phyloP scores from a whole-genome alignment of 2,888 invertebrate genomes.

The Xylophagus ater region DNA sequence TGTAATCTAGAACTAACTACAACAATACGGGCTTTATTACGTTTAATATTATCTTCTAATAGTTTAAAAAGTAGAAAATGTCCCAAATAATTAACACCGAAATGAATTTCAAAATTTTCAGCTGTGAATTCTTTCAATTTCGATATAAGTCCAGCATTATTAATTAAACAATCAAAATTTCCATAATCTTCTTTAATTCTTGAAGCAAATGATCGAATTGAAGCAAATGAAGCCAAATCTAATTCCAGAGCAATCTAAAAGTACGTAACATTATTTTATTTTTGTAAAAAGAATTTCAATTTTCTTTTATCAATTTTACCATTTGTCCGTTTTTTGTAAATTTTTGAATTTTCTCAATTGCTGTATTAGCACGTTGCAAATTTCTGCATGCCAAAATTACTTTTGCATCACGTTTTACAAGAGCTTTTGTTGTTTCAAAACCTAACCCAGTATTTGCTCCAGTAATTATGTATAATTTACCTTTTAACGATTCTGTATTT shows the following conservation, averaged over 20 bases:
- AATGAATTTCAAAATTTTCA: slow-evolving; percentile 69
- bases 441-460: slow-evolving; percentile 80
- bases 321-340: slow-evolving; percentile 49
- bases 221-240: slow-evolving; percentile 61
- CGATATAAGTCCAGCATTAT: slow-evolving; percentile 68
- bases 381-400: slow-evolving; percentile 75
- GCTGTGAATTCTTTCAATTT: slow-evolving; percentile 49
- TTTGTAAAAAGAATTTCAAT: background rate
- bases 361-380: slow-evolving; percentile 50
- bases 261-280: background rate
- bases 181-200: slow-evolving; percentile 53
- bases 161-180: slow-evolving; percentile 62
- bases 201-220: slow-evolving; percentile 59
- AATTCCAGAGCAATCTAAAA: slow-evolving; percentile 43
- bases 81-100: slow-evolving; percentile 73
- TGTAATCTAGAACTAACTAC: slow-evolving; percentile 61
- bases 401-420: slow-evolving; percentile 59
- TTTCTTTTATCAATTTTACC: slow-evolving; percentile 36
- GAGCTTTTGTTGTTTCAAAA: slow-evolving; percentile 61
- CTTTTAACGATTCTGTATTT: slow-evolving; percentile 39
- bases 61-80: slow-evolving; percentile 78
- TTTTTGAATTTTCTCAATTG: slow-evolving; percentile 51
- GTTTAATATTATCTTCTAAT: slow-evolving; percentile 46
- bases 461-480: slow-evolving; percentile 68
- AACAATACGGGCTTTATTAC: slow-evolving; percentile 43